A percentile compares a stretch with the other conserved stretches of the same genome.
phyloP scores from a whole-genome alignment of 2,888 invertebrate species.

The Zygaena filipendulae region DNA sequence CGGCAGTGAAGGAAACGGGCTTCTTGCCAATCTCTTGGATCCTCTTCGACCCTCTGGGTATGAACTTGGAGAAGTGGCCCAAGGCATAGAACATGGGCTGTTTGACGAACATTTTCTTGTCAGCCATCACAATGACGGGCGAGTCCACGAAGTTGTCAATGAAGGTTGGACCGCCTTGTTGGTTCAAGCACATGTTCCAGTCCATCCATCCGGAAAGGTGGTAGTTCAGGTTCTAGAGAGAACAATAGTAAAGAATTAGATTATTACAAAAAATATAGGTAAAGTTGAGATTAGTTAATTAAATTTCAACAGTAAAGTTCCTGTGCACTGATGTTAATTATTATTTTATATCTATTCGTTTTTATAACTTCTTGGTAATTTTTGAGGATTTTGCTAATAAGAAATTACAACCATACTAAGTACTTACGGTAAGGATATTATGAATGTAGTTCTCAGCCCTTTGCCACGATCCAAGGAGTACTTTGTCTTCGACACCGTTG shows the following conservation, averaged over 20 bases:
- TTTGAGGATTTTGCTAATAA: too few species aligned
- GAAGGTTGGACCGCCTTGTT: slow-evolving; percentile 85
- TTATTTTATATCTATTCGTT: too few species aligned
- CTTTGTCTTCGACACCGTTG: too few species aligned
- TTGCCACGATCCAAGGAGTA: background rate
- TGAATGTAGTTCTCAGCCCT: background rate
- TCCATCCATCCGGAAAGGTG: slow-evolving; percentile 88
- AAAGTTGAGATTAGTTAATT: too few species aligned
- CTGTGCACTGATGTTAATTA: too few species aligned
- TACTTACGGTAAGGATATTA: background rate
- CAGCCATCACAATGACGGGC: slow-evolving; percentile 67
- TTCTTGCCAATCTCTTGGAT: slow-evolving; percentile 19
- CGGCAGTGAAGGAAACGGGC: too few species aligned
- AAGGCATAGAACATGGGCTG: slow-evolving; percentile 90
- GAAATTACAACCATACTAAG: too few species aligned
- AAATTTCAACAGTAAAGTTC: too few species aligned
- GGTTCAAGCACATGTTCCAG: slow-evolving; percentile 87
- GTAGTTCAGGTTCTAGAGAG: too few species aligned
- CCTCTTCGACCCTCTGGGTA: slow-evolving; percentile 68
- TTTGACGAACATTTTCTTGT: slow-evolving; percentile 81
- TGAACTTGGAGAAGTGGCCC: slow-evolving; percentile 82
- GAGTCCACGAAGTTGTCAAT: slow-evolving; percentile 82
- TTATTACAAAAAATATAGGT: too few species aligned
- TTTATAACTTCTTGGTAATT: too few species aligned
- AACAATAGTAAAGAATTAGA: too few species aligned